phyloP scores from a whole-genome alignment of 2,113 vertebrate genomes.

The Taurulus bubalis region DNA sequence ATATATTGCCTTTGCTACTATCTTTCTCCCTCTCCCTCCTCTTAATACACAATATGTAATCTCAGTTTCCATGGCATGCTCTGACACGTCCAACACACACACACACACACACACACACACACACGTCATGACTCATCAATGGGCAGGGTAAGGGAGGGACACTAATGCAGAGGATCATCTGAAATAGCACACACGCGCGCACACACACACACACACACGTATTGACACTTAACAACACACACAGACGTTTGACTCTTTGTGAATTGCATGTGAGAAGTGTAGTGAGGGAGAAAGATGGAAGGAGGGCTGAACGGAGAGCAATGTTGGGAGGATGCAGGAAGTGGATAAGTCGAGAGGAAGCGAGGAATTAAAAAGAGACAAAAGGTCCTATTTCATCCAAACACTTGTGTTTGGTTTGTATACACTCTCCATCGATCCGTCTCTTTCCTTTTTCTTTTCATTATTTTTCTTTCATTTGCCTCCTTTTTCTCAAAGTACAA shows the following conservation, averaged over 20 bases:
- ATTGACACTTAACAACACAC: constrained; percentile 10
- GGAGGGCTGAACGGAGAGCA: not conserved
- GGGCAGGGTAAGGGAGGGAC: constrained; percentile 63
- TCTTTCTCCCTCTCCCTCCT: constrained; percentile 34
- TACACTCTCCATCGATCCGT: constrained; percentile 51
- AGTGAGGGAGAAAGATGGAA: not conserved
- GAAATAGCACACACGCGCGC: constrained; percentile 34
- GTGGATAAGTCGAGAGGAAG: constrained; percentile 3
- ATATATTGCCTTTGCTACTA: constrained; percentile 23
- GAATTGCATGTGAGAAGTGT: constrained; percentile 33
- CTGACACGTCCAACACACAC: constrained; percentile 20
- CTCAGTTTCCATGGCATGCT: constrained; percentile 64
- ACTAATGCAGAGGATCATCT: constrained; percentile 54
- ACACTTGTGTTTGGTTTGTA: not conserved
- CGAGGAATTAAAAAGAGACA: constrained; percentile 87
- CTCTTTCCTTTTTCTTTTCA: constrained; percentile 29
- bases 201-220: constrained; percentile 11
- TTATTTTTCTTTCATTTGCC: constrained; percentile 66
- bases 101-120: constrained; percentile 9
- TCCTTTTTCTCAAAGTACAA: constrained; percentile 63
- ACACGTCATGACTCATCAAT: constrained; percentile 60
- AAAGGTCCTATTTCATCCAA: constrained; percentile 67
- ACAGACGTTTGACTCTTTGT: constrained; percentile 26
- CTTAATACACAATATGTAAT: constrained; percentile 58
- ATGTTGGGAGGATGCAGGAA: constrained; percentile 26